Base-by-base conservation (phyloP, 2,888 invertebrate genomes). In the Lobophora halterata region DNA sequence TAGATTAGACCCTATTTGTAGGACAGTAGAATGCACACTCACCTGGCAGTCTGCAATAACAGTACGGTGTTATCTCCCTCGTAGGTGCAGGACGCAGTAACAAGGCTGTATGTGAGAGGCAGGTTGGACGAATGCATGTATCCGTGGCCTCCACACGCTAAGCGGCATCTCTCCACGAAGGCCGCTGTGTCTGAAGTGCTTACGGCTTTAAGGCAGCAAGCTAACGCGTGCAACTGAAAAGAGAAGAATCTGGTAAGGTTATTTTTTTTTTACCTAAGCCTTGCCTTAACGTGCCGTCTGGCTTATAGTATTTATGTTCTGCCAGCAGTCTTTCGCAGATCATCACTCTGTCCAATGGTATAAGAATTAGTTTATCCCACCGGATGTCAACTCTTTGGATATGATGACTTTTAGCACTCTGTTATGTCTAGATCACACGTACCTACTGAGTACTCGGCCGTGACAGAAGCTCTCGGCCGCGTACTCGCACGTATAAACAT, bases 31-130 rank as follows among this genome's bases (percentile, higher is more conserved):
- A 13, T 11, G 27, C 3, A 18, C 18, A n/a, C 41, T 49, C 46
- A 89, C 89, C 93, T 89, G 0, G 97, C 97, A 0, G 96, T 95
- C 82, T 99, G 98, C 28, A 98, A 82, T 30, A 95, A 79, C 67
- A 98, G 86, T 1, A 98, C 98, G 0, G 97, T 97, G 69, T 98
- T 98, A 76, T 99, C 98, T 0, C 98, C 98, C 79, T 98, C 98
- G 63, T 98, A 98, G 0, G 97, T 98, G 65, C 95, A 95, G 21
- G 95, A 93, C 1, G 97, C 97, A 0, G 95, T 94, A 3, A 93
- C 91, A 55, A 93, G 85, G 1, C 93, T 93, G 61, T 96, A 97
- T 1, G 93, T 93, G 13, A 91, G 90, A 0, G 97, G 97, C 23
- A 98, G 88, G 71, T 94, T 96, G 4, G 97, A 95, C 16, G 93